Evolutionary conservation across 2,797 vertebrate genomes (phyloP).

Genomic region (Crocodylus rhombifer): DNA sequence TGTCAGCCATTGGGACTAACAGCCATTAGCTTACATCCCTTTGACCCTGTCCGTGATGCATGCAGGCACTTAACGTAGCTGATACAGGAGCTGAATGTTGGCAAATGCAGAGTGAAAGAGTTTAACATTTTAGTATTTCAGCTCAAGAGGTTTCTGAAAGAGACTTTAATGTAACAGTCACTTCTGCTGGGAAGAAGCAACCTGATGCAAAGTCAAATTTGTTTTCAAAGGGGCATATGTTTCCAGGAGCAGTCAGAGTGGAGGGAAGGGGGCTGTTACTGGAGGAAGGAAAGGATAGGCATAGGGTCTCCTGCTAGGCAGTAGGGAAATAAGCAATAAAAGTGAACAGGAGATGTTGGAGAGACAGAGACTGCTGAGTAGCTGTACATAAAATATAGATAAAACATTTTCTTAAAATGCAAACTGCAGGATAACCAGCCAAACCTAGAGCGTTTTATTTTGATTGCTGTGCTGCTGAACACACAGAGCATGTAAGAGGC

Average conservation of each 20-base stretch:
- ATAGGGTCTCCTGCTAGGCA: slow-evolving; percentile 31
- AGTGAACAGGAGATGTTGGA: slow-evolving; percentile 53
- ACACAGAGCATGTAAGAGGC: neutral
- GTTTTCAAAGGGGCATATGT: neutral
- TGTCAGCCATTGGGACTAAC: slow-evolving; percentile 46
- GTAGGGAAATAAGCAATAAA: slow-evolving; percentile 58
- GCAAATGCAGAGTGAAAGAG: neutral
- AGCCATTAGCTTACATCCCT: slow-evolving; percentile 49
- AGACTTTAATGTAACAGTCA: neutral
- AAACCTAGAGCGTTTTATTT: neutral
- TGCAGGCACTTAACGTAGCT: neutral
- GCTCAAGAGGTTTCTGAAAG: neutral
- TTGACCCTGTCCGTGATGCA: neutral
- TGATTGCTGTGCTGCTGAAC: neutral
- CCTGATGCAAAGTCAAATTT: neutral
- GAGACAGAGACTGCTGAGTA: slow-evolving; percentile 31
- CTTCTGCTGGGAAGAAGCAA: neutral
- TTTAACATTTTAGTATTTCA: neutral
- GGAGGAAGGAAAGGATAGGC: slow-evolving; percentile 71
- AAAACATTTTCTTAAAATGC: neutral
- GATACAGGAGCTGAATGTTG: neutral
- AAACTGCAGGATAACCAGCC: too few relatives aligned
- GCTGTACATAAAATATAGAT: slow-evolving; percentile 40
- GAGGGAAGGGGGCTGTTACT: slow-evolving; percentile 51
- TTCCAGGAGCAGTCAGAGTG: neutral